Conservation (phyloP, 2,888 invertebrate species). For the Sepioteuthis lessoniana region DNA sequence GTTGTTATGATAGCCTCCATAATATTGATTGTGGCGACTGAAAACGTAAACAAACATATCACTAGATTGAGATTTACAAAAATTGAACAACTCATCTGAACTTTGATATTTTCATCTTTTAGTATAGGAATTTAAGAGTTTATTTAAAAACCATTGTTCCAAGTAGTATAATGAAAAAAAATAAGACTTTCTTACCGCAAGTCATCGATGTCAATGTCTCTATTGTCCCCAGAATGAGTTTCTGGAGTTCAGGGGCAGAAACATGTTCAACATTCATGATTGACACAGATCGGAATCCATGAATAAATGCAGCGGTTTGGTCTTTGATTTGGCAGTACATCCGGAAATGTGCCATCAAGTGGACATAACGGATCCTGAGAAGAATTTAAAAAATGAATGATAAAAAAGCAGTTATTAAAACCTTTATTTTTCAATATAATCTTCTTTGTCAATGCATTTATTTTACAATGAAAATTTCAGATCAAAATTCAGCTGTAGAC, state of each 20-base stretch:
- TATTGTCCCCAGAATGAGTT: constrained; percentile 97
- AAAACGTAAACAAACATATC: constrained; percentile 48
- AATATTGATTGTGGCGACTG: constrained; percentile 91
- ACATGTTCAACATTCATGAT: constrained; percentile 93
- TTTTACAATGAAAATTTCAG: too few relatives aligned
- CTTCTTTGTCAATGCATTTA: too few relatives aligned
- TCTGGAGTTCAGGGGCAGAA: constrained; percentile 96
- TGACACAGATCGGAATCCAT: constrained; percentile 95
- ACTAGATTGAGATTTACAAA: background rate
- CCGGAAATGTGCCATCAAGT: constrained; percentile 93
- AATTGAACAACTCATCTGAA: too few relatives aligned
- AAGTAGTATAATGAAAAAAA: too few relatives aligned
- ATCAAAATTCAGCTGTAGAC: too few relatives aligned
- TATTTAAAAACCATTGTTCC: too few relatives aligned
- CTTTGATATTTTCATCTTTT: too few relatives aligned
- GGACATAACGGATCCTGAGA: constrained; percentile 95
- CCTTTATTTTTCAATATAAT: too few relatives aligned
- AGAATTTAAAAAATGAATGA: background rate
- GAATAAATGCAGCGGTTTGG: constrained; percentile 95
- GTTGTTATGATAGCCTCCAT: constrained; percentile 98
- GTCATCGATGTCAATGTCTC: constrained; percentile 86
- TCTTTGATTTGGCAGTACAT: constrained; percentile 98
- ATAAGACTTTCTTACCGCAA: constrained; percentile 68
- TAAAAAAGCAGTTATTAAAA: too few relatives aligned
- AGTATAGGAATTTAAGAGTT: too few relatives aligned